Base-by-base conservation (phyloP, 2,113 vertebrate genomes). In the Triplophysa tibetana region DNA sequence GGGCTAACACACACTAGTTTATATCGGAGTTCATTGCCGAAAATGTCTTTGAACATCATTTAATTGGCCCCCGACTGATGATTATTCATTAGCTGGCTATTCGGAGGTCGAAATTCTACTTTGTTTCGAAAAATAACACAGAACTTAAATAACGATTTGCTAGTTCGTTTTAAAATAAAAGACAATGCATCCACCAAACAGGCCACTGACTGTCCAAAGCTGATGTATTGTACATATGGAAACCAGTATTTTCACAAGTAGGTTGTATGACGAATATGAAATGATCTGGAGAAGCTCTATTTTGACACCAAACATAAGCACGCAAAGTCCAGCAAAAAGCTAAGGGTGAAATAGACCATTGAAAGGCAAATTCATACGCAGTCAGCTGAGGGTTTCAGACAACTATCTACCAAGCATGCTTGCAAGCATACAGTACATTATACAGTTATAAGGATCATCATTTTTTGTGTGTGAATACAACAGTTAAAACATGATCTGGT, bases 51-150 rank as follows among this genome's bases (percentile, higher is more conserved):
- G 90, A 95, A 94, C 91, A 93, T 94, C 93, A 94, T 95, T 93
- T 94, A 94, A 94, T 93, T 93, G 94, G 92, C 94, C 93, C 93
- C 93, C 93, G 89, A 93, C 93, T 89, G 93, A 93, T 93, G 91
- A 93, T 93, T 94, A 93, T 94, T 94, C 94, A 95, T 95, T 95
- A 95, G 93, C 93, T 91, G 90, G 93, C 93, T 92, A 93, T 93
- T 93, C 92, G 89, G 92, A 93, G 58, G 92, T 91, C 87, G 86
- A 91, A 93, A 91, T 93, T 92, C 90, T 90, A 89, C 91, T 92
- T 93, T 88, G 93, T 92, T 91, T 94, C 92, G 58, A 48, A 29
- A 67, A 56, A 23, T n/a, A 29, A 69, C 3, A 5, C 2, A 24
- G 24, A 33, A 73, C 48, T 13, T 16, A 16, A 23, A 19, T 19